These are phyloP conservation scores for Pelecanoides urinatrix DNA, from an alignment of 2,113 vertebrate species.

Conservation along the genomic window DNA sequence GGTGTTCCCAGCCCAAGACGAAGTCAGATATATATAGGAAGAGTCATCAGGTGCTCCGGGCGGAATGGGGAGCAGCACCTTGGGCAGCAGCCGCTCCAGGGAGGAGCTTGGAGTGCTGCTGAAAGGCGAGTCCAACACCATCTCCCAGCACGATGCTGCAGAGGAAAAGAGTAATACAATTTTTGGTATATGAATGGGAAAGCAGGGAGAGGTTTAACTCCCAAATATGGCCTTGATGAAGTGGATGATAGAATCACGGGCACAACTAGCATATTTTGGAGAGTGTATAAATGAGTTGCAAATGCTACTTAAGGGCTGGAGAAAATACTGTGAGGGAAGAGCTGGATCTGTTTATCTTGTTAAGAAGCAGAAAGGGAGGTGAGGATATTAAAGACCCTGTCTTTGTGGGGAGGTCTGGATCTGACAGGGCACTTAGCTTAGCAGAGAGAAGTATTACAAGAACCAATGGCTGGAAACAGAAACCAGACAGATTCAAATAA, in stretches of 20 bases:
- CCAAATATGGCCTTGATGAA: background rate
- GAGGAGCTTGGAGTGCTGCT: accelerated
- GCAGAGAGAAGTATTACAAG: background rate
- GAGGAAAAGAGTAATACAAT: background rate
- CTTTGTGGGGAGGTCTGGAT: background rate
- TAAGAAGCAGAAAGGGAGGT: background rate
- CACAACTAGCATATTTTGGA: background rate
- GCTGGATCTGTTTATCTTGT: background rate
- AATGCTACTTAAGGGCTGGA: background rate
- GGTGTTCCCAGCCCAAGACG: background rate
- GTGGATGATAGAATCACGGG: background rate
- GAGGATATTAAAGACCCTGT: background rate
- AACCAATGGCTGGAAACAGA: background rate
- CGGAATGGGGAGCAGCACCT: background rate
- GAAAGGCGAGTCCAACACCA: accelerated
- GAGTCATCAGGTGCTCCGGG: accelerated
- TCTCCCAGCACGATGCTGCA: background rate
- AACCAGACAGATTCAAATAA: background rate
- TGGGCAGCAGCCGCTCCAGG: accelerated
- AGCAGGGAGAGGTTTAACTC: background rate
- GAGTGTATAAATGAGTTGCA: background rate
- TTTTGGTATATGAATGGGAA: background rate
- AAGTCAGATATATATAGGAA: too few relatives aligned
- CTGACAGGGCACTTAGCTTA: background rate
- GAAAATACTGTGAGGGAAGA: background rate